A percentile compares a stretch with the other conserved stretches of the same genome.
Conservation (phyloP, 1,140 invertebrate species). For the Lethrus apterus region DNA sequence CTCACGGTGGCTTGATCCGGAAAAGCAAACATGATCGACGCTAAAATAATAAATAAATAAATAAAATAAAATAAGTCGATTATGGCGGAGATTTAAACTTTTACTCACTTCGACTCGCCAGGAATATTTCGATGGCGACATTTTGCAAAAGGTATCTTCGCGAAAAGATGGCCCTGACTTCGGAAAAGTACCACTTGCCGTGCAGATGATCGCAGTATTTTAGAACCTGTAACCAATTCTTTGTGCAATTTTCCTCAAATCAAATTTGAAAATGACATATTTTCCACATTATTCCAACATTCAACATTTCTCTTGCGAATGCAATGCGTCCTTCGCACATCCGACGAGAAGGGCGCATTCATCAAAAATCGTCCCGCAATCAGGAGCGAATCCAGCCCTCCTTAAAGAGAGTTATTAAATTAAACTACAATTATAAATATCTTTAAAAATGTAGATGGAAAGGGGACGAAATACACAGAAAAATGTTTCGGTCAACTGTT, state of each 20-base stretch:
- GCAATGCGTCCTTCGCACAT: background rate
- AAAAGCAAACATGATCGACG: constrained; percentile 98
- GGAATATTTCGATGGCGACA: constrained; percentile 96
- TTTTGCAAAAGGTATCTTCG: constrained; percentile 94
- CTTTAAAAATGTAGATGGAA: no score
- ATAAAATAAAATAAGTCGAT: background rate
- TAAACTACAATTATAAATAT: no score
- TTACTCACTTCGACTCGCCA: constrained; percentile 93
- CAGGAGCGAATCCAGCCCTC: background rate
- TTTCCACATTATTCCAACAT: background rate
- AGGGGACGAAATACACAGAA: no score
- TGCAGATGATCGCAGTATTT: constrained; percentile 97
- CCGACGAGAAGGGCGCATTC: background rate
- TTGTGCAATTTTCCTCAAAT: constrained; percentile 18
- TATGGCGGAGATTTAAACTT: background rate
- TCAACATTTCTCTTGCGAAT: background rate
- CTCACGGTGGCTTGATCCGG: constrained; percentile 94
- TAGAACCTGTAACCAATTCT: constrained; percentile 73
- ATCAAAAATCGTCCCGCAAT: background rate
- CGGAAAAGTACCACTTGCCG: constrained; percentile 99
- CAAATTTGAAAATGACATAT: background rate
- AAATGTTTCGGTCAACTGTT: no score
- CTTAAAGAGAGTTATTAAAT: background rate
- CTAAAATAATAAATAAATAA: constrained; percentile 49
- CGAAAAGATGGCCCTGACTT: constrained; percentile 97